Evolutionary conservation across 1,140 invertebrate species (phyloP).

Genomic region (Gyrodactylus salaris): DNA sequence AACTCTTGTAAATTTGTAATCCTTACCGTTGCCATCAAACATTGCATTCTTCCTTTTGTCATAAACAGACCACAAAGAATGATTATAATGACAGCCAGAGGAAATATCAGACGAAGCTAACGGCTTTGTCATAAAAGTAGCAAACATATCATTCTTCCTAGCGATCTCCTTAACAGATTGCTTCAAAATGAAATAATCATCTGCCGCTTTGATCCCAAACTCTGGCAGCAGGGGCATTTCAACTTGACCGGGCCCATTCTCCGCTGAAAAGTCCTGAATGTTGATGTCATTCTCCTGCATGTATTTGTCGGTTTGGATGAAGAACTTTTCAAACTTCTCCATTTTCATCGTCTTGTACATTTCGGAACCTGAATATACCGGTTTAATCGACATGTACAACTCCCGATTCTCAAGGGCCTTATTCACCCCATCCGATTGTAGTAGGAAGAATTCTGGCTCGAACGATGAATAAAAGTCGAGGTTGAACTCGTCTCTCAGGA

Average conservation of each 20-base stretch:
- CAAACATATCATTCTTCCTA: background rate
- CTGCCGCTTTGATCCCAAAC: constrained; percentile 7
- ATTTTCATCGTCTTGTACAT: background rate
- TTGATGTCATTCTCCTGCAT: constrained; percentile 7
- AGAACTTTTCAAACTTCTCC: constrained; percentile 1
- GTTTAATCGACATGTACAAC: background rate
- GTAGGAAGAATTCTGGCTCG: background rate
- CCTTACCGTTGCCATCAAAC: constrained; percentile 5
- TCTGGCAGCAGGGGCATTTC: constrained; percentile 7
- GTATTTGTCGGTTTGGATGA: background rate
- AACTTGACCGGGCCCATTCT: constrained; percentile 8
- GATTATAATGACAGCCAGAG: constrained; percentile 10
- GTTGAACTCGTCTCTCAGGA: background rate
- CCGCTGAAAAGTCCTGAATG: constrained; percentile 3
- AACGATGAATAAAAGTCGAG: background rate
- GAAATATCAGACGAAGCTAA: background rate
- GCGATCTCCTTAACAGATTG: constrained; percentile 9
- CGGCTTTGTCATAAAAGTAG: constrained; percentile 10
- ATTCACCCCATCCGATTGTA: constrained; percentile 2
- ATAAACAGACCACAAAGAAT: constrained; percentile 9
- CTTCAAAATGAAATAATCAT: constrained; percentile 8
- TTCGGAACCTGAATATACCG: background rate
- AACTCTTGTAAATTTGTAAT: background rate
- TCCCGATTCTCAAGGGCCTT: background rate
- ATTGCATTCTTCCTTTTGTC: constrained; percentile 8